Percentiles rank a stretch among this genome's conserved stretches.
Conservation (phyloP, 2,888 invertebrate species). For the Exephanes ischioxanthus region DNA sequence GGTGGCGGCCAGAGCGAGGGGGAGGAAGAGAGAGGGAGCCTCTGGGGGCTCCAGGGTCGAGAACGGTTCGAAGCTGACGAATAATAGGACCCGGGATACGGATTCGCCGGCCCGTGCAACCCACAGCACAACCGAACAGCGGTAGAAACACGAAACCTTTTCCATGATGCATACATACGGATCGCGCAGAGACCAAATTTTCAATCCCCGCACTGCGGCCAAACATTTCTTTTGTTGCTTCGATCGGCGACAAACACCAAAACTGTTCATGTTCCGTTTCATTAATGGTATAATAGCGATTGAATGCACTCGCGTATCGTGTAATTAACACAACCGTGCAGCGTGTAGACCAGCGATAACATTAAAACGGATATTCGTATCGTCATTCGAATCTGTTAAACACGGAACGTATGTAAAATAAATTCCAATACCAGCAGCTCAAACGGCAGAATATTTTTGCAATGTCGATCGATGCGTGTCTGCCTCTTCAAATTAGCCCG, state of each 20-base stretch:
- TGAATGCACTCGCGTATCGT: constrained; percentile 15
- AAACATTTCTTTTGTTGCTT: constrained; percentile 8
- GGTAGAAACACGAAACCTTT: constrained; percentile 35
- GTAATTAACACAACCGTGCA: background rate
- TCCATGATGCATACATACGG: background rate
- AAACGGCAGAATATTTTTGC: background rate
- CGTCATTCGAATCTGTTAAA: background rate
- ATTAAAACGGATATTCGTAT: constrained; percentile 20
- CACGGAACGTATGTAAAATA: background rate
- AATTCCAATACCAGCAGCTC: background rate
- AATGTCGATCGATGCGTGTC: background rate
- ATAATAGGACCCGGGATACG: constrained; percentile 23
- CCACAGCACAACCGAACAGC: background rate
- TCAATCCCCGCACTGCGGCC: background rate
- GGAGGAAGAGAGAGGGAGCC: constrained; percentile 9
- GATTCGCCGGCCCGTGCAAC: constrained; percentile 22
- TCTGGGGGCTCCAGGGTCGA: constrained; percentile 8
- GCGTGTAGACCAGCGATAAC: background rate
- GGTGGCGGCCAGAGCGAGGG: background rate
- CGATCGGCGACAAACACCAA: background rate
- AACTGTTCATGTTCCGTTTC: background rate
- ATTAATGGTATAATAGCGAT: background rate
- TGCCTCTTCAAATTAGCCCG: background rate
- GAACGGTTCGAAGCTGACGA: constrained; percentile 52
- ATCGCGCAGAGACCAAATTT: constrained; percentile 7